Base-by-base conservation (phyloP, 2,797 vertebrate genomes). In the Dendrocincla tyrannina region DNA sequence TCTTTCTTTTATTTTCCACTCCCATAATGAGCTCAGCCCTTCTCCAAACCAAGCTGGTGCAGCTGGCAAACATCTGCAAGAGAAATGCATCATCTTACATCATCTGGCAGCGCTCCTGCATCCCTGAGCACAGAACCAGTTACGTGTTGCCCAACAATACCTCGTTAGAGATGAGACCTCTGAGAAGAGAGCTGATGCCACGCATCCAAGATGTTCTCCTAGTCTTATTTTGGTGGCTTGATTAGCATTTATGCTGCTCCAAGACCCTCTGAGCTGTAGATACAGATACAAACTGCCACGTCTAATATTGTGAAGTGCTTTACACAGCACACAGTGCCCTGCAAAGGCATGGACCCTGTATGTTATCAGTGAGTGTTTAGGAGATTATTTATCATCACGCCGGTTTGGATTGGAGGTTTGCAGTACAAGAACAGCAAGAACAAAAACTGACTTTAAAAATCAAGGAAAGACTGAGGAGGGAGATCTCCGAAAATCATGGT, bases 1-100 rank as follows among this genome's bases (percentile, higher is more conserved):
- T 37, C 11, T 35, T 10, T 16, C 23, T 6, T 42, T n/a, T 30
- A 32, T 44, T 28, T 32, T 7, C 2, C 44, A 13, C 14, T 35
- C 9, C 58, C 49, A 25, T 6, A 17, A 56, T 2, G 30, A 89
- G 76, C 56, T 46, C 13, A 59, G 59, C 39, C 62, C 82, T 68
- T 68, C 66, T 88, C 50, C n/a, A 28, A 2, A 52, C 37, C 50
- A 33, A 68, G 50, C 89, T 47, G 62, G 52, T 91, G 85, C 89
- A 91, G 91, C 42, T 78, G 73, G 76, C 20, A 83, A 75, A 63
- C 84, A 91, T 66, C 92, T 92, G 87, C 75, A 75, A 35, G 58
- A 77, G 82, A 81, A 64, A 68, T 58, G 79, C 85, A 37, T 72
- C 66, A 13, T 72, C 60, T 17, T 35, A 5, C 42, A 37, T 91